Evolutionary conservation across 2,797 vertebrate genomes (phyloP).

Genomic region (Catamblyrhynchus diadema): DNA sequence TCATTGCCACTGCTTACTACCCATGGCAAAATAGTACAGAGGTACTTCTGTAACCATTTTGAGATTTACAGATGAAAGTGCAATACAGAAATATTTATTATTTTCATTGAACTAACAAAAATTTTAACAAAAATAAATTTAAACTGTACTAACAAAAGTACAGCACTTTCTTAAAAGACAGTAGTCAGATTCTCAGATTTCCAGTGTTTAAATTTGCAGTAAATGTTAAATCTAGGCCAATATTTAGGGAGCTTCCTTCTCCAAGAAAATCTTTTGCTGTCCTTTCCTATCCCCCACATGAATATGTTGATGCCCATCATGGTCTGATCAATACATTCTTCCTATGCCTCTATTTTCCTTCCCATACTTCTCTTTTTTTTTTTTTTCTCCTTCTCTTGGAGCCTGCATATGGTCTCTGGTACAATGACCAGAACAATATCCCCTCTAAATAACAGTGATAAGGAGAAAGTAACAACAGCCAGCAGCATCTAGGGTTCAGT

Average conservation of each 20-base stretch:
- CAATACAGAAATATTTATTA: not conserved
- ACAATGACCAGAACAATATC: not conserved
- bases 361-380: not conserved
- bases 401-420: not conserved
- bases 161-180: not conserved
- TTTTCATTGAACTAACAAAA: not conserved
- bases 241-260: not conserved
- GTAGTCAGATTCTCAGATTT: not conserved
- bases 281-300: fast-evolving
- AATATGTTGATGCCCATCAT: not conserved
- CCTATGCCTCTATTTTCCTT: not conserved
- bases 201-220: too few species aligned
- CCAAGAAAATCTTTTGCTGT: not conserved
- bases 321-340: not conserved
- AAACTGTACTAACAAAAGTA: not conserved
- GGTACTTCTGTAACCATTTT: not conserved
- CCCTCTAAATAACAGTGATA: not conserved
- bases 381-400: not conserved
- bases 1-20: not conserved
- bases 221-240: not conserved
- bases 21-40: not conserved
- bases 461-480: not conserved
- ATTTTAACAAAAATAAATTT: not conserved
- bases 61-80: not conserved
- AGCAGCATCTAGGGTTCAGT: not conserved